A percentile compares a stretch with the other conserved stretches of the same genome.
These are phyloP conservation scores for Lerista edwardsae DNA, from an alignment of 2,797 vertebrate genomes.

Conservation along the genomic window DNA sequence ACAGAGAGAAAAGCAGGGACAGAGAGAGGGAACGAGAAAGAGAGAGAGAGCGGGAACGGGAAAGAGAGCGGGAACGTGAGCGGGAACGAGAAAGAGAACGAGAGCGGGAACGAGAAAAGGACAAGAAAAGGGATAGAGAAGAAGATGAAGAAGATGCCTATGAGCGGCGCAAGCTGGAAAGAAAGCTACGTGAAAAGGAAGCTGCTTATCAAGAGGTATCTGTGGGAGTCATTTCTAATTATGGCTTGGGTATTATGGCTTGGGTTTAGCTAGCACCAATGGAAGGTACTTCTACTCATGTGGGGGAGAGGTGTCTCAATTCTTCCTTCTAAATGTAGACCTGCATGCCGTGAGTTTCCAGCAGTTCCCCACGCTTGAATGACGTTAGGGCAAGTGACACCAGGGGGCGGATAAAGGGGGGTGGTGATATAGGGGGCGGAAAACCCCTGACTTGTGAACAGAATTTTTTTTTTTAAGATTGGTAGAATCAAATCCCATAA, in stretches of 20 bases:
- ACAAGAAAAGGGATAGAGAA: slow-evolving; percentile 94
- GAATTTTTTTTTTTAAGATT: background rate
- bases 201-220: slow-evolving; percentile 97
- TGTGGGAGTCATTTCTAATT: slow-evolving; percentile 1
- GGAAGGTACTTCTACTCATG: background rate
- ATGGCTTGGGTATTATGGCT: background rate
- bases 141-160: slow-evolving; percentile 97
- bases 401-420: no score
- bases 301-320: background rate
- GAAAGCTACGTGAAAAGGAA: slow-evolving; percentile 96
- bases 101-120: slow-evolving; percentile 87
- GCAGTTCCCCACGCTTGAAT: no score
- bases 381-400: no score
- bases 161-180: slow-evolving; percentile 93
- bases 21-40: slow-evolving; percentile 78
- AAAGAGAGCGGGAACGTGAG: slow-evolving; percentile 75
- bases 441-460: background rate
- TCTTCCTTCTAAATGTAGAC: background rate
- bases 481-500: background rate
- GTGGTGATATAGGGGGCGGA: no score
- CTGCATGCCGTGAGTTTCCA: no score
- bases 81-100: slow-evolving; percentile 77
- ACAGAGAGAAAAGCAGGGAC: slow-evolving; percentile 84
- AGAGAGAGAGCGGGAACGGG: slow-evolving; percentile 75
- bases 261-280: background rate